These are phyloP conservation scores for Sialia sialis DNA, from an alignment of 2,113 vertebrate species.

Conservation along the genomic window DNA sequence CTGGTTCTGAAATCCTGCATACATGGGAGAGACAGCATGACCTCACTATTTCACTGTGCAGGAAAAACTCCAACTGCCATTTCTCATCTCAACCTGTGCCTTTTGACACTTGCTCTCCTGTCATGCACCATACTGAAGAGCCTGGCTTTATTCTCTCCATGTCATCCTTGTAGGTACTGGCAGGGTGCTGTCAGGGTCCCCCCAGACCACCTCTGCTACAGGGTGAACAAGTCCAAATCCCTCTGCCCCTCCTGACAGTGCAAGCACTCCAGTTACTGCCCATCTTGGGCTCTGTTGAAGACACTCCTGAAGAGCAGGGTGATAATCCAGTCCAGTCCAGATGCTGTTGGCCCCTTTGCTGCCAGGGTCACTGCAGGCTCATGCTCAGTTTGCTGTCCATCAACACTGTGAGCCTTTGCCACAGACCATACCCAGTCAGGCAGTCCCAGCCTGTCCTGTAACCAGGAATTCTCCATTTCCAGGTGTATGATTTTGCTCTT, in stretches of 20 bases:
- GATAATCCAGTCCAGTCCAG: background rate
- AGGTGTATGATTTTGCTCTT: background rate
- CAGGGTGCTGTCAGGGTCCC: background rate
- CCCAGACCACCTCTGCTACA: background rate
- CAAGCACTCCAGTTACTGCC: background rate
- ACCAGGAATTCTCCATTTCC: background rate
- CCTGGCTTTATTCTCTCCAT: background rate
- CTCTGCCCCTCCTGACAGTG: background rate
- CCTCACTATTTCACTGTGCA: background rate
- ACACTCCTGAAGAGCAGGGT: background rate
- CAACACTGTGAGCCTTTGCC: background rate
- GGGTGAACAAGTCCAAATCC: background rate
- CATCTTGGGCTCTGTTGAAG: background rate
- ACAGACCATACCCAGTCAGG: background rate
- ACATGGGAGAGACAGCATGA: background rate
- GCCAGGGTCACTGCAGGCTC: background rate
- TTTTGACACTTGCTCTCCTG: background rate
- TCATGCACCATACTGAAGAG: background rate
- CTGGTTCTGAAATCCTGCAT: background rate
- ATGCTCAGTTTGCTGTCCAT: background rate
- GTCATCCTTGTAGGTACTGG: background rate
- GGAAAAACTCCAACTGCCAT: background rate
- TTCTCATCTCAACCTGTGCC: background rate
- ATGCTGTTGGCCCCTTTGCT: background rate
- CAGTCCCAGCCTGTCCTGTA: background rate